Base-by-base conservation (phyloP, 2,113 vertebrate genomes). In the Agapornis roseicollis region DNA sequence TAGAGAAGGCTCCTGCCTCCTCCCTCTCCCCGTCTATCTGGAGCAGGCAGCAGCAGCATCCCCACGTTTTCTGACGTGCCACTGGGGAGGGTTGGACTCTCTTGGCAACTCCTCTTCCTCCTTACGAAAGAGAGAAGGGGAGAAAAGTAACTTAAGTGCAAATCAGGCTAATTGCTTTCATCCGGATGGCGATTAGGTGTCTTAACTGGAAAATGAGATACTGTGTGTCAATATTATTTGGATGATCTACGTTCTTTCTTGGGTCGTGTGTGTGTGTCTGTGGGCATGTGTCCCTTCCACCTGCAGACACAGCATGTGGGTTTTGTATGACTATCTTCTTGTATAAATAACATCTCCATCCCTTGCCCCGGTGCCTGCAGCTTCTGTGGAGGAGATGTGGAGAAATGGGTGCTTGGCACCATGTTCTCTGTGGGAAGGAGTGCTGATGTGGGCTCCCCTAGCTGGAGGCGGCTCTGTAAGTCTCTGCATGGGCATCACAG, bases 61-160 rank as follows among this genome's bases (percentile, higher is more conserved):
- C 1, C 0, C 44, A 1, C 5, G 1, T 29, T 66, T 63, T n/a
- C 64, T 1, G 13, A 6, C 1, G 2, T 25, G 35, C 46, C 2
- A 1, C 1, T 53, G 61, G 55, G 33, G 31, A 28, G 35, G 27
- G 35, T 61, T 29, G 56, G 19, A 20, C 12, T 16, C 5, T 52
- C 37, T 76, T 4, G 0, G 50, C 69, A 52, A 55, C 42, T 46
- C 20, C 35, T 9, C 37, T 49, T 53, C 15, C 29, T 25, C 71
- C 53, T 56, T 37, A 2, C 2, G 2, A 46, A 49, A 31, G 44
- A 85, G 15, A 16, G 47, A 20, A 47, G 29, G 35, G 35, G 10
- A 27, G 39, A 18, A 44, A 29, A 87, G 61, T 47, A 11, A n/a
- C 77, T 65, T 53, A 37, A 37, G n/a, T 60, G 71, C 29, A 5